Conservation (phyloP, 2,113 vertebrate species). For the Eleginops maclovinus region DNA sequence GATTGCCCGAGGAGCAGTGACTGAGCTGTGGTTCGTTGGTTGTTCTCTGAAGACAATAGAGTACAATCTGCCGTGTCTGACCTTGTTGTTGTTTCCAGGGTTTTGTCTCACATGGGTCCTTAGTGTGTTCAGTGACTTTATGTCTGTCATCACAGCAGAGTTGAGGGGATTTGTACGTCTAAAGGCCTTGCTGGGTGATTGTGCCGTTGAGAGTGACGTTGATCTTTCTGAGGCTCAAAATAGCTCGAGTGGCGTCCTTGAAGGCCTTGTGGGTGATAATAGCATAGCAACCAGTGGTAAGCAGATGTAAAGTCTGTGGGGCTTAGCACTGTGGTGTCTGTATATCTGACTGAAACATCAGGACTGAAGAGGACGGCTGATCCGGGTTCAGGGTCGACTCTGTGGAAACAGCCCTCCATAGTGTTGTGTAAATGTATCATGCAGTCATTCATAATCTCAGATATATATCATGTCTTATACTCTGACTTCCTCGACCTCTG, state of each 20-base stretch:
- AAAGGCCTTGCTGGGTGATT: slow-evolving; percentile 35
- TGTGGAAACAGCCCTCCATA: no score
- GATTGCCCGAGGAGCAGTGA: not conserved
- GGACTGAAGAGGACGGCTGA: slow-evolving; percentile 45
- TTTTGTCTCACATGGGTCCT: slow-evolving; percentile 3
- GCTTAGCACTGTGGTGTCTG: slow-evolving; percentile 16
- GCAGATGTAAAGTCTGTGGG: slow-evolving; percentile 23
- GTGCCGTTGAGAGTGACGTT: slow-evolving; percentile 49
- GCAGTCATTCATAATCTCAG: no score
- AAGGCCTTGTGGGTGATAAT: slow-evolving; percentile 44
- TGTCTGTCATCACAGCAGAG: slow-evolving; percentile 14
- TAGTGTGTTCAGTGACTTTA: slow-evolving; percentile 12
- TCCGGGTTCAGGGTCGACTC: no score
- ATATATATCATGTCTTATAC: no score
- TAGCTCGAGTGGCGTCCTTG: slow-evolving; percentile 58
- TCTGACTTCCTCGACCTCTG: no score
- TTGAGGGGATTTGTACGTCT: slow-evolving; percentile 31
- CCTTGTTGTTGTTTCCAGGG: slow-evolving; percentile 8
- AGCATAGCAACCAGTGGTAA: slow-evolving; percentile 55
- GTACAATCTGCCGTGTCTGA: slow-evolving; percentile 3
- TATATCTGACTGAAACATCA: slow-evolving; percentile 37
- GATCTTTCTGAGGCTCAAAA: slow-evolving; percentile 59
- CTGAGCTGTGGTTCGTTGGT: not conserved
- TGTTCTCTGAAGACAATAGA: not conserved
- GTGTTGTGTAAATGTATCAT: no score